Evolutionary conservation across 2,113 vertebrate genomes (phyloP).

Genomic region (Ploceus nigricollis): DNA sequence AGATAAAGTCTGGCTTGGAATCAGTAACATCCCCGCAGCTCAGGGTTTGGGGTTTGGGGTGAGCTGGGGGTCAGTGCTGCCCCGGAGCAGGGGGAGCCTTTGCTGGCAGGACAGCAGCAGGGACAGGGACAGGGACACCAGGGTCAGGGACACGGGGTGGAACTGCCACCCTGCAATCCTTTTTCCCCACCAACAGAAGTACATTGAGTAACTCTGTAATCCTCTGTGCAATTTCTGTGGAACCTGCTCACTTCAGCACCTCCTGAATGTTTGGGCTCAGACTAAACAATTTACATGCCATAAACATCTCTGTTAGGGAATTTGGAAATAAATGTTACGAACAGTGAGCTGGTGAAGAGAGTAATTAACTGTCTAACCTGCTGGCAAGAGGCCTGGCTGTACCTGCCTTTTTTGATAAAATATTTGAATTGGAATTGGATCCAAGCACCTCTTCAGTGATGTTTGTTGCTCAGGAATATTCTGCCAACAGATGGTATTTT

Average conservation of each 20-base stretch:
- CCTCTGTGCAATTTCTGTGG: background rate
- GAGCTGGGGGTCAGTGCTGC: background rate
- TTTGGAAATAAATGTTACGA: background rate
- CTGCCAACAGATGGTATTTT: background rate
- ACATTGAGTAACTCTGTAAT: background rate
- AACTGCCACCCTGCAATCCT: background rate
- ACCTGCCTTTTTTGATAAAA: background rate
- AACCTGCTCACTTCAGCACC: background rate
- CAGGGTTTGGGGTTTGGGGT: background rate
- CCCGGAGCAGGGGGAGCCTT: background rate
- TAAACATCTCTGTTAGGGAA: background rate
- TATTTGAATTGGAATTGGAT: background rate
- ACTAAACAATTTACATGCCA: background rate
- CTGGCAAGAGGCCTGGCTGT: background rate
- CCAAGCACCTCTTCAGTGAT: background rate
- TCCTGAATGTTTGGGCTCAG: background rate
- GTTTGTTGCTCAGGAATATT: background rate
- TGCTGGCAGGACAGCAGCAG: background rate
- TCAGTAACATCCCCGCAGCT: background rate
- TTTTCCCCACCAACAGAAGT: background rate
- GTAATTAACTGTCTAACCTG: background rate
- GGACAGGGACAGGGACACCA: background rate
- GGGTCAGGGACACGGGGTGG: background rate
- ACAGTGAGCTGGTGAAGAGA: background rate
- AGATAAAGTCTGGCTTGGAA: background rate